Evolutionary conservation across 1,140 invertebrate genomes (phyloP), one percentile per base, ranked within the genome.

Genomic region (Cherax destructor): DNA sequence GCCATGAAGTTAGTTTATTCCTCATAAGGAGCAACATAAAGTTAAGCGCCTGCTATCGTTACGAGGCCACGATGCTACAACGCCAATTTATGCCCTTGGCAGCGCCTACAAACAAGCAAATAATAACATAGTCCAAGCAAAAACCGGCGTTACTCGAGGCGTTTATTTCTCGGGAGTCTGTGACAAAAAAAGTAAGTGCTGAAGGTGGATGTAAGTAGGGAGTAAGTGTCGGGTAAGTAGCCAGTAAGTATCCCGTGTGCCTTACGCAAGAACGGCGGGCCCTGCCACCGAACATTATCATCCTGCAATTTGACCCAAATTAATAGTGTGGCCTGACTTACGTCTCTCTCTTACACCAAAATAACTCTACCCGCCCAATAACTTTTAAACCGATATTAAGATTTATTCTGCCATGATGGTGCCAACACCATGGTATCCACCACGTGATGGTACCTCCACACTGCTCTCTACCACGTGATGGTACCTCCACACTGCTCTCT

Each of bases 271-370:
- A 59, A 41, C 41, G 76, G 1, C 41, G 49, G 76, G 41, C 74
- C n/a, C 41, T 76, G 41, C 74, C n/a, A 11, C 3, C 16, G 74
- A 4, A 47, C 76, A 78, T 78, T 78, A 78, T 78, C 30, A 24
- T 11, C 41, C 30, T 13, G 24, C 76, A 78, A 78, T 78, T 78
- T 78, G 76, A 78, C 76, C 76, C 76, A 78, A 78, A 78, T 78
- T 30, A 78, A 78, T 47, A 9, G 76, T 78, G 24, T 78, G 76
- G 76, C 30, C 3, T 78, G 76, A 78, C 41, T 78, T 78, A 78
- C 41, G 76, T 47, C 10, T 24, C 24, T 13, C 76, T 78, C 76
- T 78, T 69, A 69, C 13, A 69, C 65, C 13, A 69, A 69, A 69
- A 69, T 69, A 69, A 69, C 13, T 69, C 65, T 18, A 69, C 65